Base-by-base conservation (phyloP, 2,797 vertebrate species). In the Pseudotriccus pelzelni region DNA sequence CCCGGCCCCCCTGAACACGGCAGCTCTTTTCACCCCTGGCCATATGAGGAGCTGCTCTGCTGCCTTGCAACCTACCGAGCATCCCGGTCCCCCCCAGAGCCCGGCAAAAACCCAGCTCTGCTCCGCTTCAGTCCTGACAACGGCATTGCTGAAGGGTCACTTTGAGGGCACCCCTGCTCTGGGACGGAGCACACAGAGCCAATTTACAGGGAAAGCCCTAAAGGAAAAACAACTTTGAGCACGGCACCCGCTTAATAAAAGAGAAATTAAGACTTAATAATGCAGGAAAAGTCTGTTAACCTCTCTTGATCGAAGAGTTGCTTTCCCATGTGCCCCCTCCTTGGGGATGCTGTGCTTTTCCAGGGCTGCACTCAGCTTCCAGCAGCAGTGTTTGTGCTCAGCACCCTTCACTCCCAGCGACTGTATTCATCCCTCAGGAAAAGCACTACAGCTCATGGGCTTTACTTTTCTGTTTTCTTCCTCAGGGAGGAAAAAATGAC, bases 241-340 rank as follows among this genome's bases (percentile, higher is more conserved):
- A 94, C 84, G 82, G 55, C 68, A 87, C 96, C 96, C 43, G 60
- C 92, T 97, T 97, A 98, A 97, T 97, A 98, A 97, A 98, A 20
- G 95, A 88, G 94, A 97, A 98, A 98, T 98, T 97, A 97, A 97
- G 95, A 95, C 97, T 97, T 97, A 98, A 97, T 98, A 98, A 97
- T 96, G 97, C 84, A 97, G 96, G 92, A 94, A 96, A 97, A 97
- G 93, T 96, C 97, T 96, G 97, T 98, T 98, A 98, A 98, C 98
- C 97, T 97, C 95, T 96, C 94, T 87, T 94, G 97, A 97, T 97
- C 95, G 93, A 80, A 91, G 84, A 82, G 82, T 55, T 95, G 72
- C 93, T 96, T 94, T 93, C 91, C 79, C 90, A 70, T 62, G 87
- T 10, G 86, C 52, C 47, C 37, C 74, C 77, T 97, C 97, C 46